Conservation (phyloP, 35 echinoderm and acorn worm genomes). For the Patiria miniata region DNA sequence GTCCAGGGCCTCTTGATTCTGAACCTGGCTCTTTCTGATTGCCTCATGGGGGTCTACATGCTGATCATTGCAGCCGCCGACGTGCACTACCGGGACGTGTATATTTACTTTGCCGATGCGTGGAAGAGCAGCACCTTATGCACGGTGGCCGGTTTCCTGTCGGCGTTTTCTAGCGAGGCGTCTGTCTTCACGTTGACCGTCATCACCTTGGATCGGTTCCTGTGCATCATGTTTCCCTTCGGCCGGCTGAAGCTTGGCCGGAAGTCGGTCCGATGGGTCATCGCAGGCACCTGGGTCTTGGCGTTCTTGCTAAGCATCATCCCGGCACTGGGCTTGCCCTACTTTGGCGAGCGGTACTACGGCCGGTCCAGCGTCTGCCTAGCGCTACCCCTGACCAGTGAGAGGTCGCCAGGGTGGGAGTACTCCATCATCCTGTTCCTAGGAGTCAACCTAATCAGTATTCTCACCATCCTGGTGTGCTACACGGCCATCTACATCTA, state of each 20-base stretch:
- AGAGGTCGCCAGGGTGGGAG: constrained; percentile 39
- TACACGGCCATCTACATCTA: constrained; percentile 46
- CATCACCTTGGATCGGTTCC: constrained; percentile 82
- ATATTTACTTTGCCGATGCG: constrained; percentile 52
- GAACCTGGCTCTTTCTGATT: constrained; percentile 75
- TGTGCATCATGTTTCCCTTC: constrained; percentile 81
- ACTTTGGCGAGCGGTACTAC: constrained; percentile 55
- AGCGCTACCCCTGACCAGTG: constrained; percentile 38
- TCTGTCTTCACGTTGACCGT: constrained; percentile 80
- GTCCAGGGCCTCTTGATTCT: constrained; percentile 81
- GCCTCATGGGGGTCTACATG: constrained; percentile 96
- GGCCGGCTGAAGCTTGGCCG: background rate
- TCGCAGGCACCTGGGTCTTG: constrained; percentile 31
- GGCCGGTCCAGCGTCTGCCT: constrained; percentile 53
- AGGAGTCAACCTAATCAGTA: constrained; percentile 35
- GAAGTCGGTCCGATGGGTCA: constrained; percentile 32
- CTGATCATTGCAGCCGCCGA: constrained; percentile 82
- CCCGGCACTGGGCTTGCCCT: constrained; percentile 35
- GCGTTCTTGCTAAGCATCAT: constrained; percentile 42
- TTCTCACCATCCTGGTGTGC: constrained; percentile 40
- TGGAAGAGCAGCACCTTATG: constrained; percentile 66
- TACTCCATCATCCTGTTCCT: constrained; percentile 45
- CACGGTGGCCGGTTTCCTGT: constrained; percentile 64
- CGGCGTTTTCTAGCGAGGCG: constrained; percentile 76
- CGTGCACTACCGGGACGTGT: constrained; percentile 59